These are phyloP conservation scores for Caenorhabditis elegans DNA, from an alignment of 1,140 invertebrate species.

Conservation along the genomic window DNA sequence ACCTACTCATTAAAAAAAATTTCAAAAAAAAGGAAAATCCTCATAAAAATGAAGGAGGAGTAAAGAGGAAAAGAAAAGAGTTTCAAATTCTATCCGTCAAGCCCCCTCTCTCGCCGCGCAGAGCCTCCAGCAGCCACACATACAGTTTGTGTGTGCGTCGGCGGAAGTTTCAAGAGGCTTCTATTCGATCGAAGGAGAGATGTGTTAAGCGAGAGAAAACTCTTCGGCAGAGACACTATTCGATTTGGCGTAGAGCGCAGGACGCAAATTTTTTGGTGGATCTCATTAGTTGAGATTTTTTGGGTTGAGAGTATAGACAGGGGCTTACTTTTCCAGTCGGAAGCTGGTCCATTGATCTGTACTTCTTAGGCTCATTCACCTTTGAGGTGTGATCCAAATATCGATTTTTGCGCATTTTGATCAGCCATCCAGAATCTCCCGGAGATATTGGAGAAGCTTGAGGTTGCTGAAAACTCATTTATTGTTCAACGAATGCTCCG, in stretches of 20 bases:
- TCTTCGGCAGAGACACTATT: neutral
- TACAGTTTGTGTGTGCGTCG: constrained; percentile 33
- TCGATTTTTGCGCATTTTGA: constrained; percentile 34
- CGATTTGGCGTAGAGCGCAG: neutral
- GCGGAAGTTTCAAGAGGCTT: constrained; percentile 32
- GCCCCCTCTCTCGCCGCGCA: neutral
- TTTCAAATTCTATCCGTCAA: neutral
- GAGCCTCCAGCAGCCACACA: neutral
- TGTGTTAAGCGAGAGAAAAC: neutral
- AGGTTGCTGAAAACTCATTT: neutral
- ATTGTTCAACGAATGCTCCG: neutral
- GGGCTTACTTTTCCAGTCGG: constrained; percentile 27
- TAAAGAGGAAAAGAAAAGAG: neutral
- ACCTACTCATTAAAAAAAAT: neutral
- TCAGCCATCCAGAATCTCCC: constrained; percentile 19
- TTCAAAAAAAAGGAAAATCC: neutral
- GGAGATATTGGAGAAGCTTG: constrained; percentile 27
- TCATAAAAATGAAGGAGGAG: neutral
- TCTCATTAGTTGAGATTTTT: neutral
- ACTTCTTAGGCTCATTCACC: neutral
- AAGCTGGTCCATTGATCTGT: neutral
- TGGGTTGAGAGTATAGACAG: neutral
- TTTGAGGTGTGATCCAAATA: constrained; percentile 31
- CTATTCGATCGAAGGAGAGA: neutral
- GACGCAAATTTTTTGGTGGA: neutral